A percentile compares a stretch with the other conserved stretches of the same genome.
These are phyloP conservation scores for Flabesymbios commensalis DNA, from an alignment of 2,888 invertebrate genomes.

Conservation along the genomic window DNA sequence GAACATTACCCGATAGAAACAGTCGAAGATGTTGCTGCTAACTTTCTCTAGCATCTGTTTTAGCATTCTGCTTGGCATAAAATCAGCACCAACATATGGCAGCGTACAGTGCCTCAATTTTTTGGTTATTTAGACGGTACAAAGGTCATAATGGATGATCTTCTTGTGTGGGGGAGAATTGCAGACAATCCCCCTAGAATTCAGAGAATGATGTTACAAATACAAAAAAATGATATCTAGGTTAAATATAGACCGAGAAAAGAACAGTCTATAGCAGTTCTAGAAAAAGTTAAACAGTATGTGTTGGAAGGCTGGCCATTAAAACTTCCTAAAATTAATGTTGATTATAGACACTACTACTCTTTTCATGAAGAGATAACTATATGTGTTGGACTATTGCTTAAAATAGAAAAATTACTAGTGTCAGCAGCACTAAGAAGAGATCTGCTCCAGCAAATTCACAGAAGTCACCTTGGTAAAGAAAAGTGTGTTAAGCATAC, in stretches of 20 bases:
- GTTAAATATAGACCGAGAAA: not conserved
- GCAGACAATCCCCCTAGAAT: not conserved
- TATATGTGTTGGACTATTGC: too few relatives aligned
- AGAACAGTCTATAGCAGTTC: not conserved
- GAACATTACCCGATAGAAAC: slow-evolving; percentile 35
- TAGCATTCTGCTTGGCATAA: slow-evolving; percentile 15
- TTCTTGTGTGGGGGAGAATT: not conserved
- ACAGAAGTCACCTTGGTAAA: too few relatives aligned
- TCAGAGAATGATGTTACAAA: not conserved
- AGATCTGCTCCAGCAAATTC: too few relatives aligned
- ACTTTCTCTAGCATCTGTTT: slow-evolving; percentile 23
- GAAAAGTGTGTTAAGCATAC: too few relatives aligned
- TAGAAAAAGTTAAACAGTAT: too few relatives aligned
- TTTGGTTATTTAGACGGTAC: not conserved
- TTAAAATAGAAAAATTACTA: too few relatives aligned
- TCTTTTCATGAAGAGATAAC: too few relatives aligned
- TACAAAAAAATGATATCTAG: not conserved
- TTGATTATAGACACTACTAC: too few relatives aligned
- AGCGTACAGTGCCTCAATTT: not conserved
- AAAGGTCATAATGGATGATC: slow-evolving; percentile 1
- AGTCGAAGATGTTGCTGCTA: slow-evolving; percentile 31
- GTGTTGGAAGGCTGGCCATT: too few relatives aligned
- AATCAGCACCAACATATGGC: slow-evolving; percentile 4
- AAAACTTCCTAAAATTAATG: too few relatives aligned
- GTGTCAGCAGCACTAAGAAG: too few relatives aligned